Evolutionary conservation across 2,113 vertebrate species (phyloP).

Genomic region (Poeciliopsis turrubarensis): DNA sequence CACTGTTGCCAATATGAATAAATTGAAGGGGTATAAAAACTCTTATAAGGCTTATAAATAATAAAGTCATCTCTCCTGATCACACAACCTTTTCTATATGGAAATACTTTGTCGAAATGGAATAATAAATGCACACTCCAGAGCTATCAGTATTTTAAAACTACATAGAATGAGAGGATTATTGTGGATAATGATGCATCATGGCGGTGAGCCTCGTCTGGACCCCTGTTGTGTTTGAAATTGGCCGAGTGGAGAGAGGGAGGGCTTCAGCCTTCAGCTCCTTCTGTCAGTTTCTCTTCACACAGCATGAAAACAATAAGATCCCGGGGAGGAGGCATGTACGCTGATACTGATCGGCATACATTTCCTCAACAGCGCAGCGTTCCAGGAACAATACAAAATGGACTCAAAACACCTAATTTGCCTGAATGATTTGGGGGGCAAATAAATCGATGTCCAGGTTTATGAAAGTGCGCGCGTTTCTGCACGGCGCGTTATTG

Average conservation of each 20-base stretch:
- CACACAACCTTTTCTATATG: slow-evolving; percentile 23
- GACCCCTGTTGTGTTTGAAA: slow-evolving; percentile 34
- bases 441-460: slow-evolving; percentile 30
- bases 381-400: slow-evolving; percentile 37
- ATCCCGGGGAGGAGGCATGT: slow-evolving; percentile 24
- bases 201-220: slow-evolving; percentile 7
- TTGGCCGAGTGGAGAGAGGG: slow-evolving; percentile 33
- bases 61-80: background rate
- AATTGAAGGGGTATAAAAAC: background rate
- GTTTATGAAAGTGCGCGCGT: slow-evolving; percentile 5
- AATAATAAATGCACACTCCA: slow-evolving; percentile 33
- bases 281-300: slow-evolving; percentile 26
- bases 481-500: slow-evolving; percentile 24
- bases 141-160: slow-evolving; percentile 41
- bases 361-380: slow-evolving; percentile 42
- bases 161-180: slow-evolving; percentile 29
- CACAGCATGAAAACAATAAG: slow-evolving; percentile 35
- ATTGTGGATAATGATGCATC: slow-evolving; percentile 27
- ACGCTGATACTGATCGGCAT: slow-evolving; percentile 47
- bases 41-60: background rate
- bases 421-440: slow-evolving; percentile 14
- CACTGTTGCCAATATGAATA: background rate
- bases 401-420: slow-evolving; percentile 35
- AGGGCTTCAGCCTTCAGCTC: slow-evolving; percentile 23
- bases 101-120: slow-evolving; percentile 25